Conservation (phyloP, 2,888 invertebrate species). For the Ophion ellenae region DNA sequence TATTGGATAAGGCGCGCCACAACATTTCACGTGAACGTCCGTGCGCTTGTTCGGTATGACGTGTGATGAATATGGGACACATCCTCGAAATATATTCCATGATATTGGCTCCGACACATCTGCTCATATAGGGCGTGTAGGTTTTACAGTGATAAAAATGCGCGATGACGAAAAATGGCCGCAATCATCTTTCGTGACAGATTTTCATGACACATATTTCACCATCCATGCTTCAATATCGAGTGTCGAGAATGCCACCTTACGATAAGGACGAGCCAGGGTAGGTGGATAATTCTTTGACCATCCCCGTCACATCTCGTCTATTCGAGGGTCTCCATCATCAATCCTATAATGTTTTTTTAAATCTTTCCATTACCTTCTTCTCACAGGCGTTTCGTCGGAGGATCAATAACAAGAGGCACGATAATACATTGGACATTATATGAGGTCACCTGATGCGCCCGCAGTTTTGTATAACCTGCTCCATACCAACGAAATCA, state of each 20-base stretch:
- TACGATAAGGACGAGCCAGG: too few species aligned
- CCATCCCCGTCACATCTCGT: too few species aligned
- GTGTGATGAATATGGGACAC: constrained; percentile 16
- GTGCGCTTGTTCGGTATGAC: background rate
- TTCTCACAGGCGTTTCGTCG: background rate
- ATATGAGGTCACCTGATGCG: background rate
- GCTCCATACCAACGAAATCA: background rate
- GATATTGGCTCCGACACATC: constrained; percentile 42
- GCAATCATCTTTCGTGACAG: background rate
- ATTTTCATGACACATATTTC: background rate
- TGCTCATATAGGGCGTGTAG: constrained; percentile 24
- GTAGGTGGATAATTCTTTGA: too few species aligned
- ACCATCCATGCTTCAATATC: background rate
- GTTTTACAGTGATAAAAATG: constrained; percentile 22
- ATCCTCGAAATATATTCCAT: constrained; percentile 24
- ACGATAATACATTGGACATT: background rate
- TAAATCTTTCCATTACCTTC: background rate
- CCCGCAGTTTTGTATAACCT: background rate
- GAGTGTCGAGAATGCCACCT: background rate
- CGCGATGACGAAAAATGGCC: background rate
- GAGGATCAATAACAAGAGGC: background rate
- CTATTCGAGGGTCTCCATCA: too few species aligned
- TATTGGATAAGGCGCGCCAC: background rate
- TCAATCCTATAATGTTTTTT: background rate
- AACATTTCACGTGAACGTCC: background rate